Base-by-base conservation (phyloP, 2,888 invertebrate species). In the Rotaria socialis region DNA sequence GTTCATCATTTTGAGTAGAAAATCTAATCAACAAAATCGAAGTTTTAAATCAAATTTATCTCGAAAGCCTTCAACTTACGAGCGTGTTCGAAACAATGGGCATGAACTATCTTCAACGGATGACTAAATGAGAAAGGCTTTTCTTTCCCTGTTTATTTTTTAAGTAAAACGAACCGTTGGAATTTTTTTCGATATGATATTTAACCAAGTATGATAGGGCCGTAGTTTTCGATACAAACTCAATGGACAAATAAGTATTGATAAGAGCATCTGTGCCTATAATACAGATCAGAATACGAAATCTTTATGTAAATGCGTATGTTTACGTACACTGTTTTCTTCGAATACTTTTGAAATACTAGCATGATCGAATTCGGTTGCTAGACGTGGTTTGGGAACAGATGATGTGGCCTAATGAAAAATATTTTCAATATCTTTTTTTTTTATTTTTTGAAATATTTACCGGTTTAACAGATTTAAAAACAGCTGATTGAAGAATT, bases 191-290 rank as follows among this genome's bases (percentile, higher is more conserved):
- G 80, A 47, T 43, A 43, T 2, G 24, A 11, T n/a, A 2, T 47
- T 24, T n/a, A 80, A 11, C 80, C 80, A 80, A 5, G 1, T 47
- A n/a, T n/a, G 14, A 80, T 80, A 80, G 0, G 80, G 47, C 24
- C 80, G 43, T 24, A 80, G 16, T 80, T 80, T 80, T n/a, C 8
- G 47, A 47, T 80, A 80, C 7, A 80, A n/a, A 80, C n/a, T 80
- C 5, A 80, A n/a, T 24, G 80, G 80, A 47, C 80, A 80, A 80
- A 43, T 47, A 0, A 80, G 22, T n/a, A 80, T 47, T 24, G 80
- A 43, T 24, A 80, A 47, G 11, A 47, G 22, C 43, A 80, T 24
- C n/a, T 80, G 80, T 11, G 43, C n/a, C 80, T 80, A 80, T 24
- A 47, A n/a, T 47, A 47, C 22, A 0, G 14, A 52, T 52, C 11